Evolutionary conservation across 2,113 vertebrate species (phyloP), one percentile per base, ranked within the genome.

Genomic region (Acrocephalus arundinaceus): DNA sequence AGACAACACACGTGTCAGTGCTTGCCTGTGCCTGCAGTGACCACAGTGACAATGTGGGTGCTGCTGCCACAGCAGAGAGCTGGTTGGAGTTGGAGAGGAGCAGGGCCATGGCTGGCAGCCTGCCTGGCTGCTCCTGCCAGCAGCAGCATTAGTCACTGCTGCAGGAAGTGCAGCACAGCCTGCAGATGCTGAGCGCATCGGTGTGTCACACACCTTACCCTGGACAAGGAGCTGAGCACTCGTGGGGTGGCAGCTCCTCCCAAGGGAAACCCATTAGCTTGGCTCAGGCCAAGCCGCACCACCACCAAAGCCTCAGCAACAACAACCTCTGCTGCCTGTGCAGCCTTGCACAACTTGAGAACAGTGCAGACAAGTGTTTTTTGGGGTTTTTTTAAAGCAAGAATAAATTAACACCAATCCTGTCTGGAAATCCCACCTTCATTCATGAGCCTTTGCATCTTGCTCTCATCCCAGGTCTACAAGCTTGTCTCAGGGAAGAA

Each of bases 41-140:
- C 85, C 57, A 1, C 33, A 12, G 61, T 3, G 22, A 51, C 54
- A 19, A 4, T 0, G 20, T 33, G 46, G 51, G 33, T 68, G 85
- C 72, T 1, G 3, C 25, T 20, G 43, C 68, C 46, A 18, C 0
- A 7, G 54, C 1, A 0, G 27, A 31, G 39, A 74, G 52, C 27
- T 33, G 31, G 14, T 37, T 35, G 24, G 24, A 54, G 54, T 1
- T 41, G 65, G 88, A 61, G 31, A 49, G 35, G 57, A 67, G 43
- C 15, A 9, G n/a, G 45, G 66, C 24, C 61, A 23, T 0, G 4
- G 62, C 31, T 21, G 3, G 52, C 87, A 89, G 84, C 57, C 66
- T 11, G 13, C 65, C 39, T 2, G 2, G 49, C n/a, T 33, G 71
- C 62, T 90, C 78, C 58, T 1, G 8, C 54, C 70, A 71, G 48